phyloP scores from a whole-genome alignment of 2,113 vertebrate genomes.

The Bombycilla garrulus region DNA sequence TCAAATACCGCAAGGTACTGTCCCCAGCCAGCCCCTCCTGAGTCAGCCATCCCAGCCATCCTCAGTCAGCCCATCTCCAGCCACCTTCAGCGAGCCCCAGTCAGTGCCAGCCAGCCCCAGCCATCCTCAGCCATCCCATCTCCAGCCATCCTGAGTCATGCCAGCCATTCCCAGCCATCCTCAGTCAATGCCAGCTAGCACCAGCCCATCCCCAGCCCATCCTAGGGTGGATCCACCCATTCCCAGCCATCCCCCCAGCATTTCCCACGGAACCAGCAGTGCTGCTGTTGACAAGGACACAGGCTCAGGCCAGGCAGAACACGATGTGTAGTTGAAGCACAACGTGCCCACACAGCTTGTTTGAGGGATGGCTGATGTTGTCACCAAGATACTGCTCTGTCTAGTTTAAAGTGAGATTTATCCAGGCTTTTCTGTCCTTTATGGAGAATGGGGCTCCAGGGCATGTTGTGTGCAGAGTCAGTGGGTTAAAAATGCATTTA shows the following conservation, averaged over 20 bases:
- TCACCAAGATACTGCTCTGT: not conserved
- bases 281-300: not conserved
- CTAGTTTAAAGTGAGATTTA: not conserved
- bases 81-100: no score
- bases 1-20: conserved; percentile 94
- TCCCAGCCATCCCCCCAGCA: no score
- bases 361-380: not conserved
- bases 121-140: no score
- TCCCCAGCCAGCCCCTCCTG: fast-evolving
- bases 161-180: no score
- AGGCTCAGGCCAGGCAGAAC: not conserved
- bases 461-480: fast-evolving
- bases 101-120: no score
- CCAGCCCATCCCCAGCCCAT: no score
- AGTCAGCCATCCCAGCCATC: fast-evolving
- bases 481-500: not conserved
- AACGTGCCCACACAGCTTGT: fast-evolving
- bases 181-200: no score
- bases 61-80: no score
- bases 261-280: fast-evolving
- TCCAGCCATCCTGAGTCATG: no score
- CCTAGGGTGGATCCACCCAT: no score
- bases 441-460: not conserved
- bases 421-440: not conserved
- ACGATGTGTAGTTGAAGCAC: fast-evolving